A percentile compares a stretch with the other conserved stretches of the same genome.
These are phyloP conservation scores for roundworm (Caenorhabditis elegans) DNA, from an alignment of 1,140 invertebrate species.

Conservation along the genomic window WBcel235 BX284606.5:9224501-9225000, in stretches of 20 bases:
- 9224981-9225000: no score
- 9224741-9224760: background rate
- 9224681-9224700: constrained; percentile 15
- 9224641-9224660: constrained; percentile 22
- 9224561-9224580: constrained; percentile 18
- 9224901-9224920: no score
- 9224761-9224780: constrained; percentile 1
- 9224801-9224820: background rate
- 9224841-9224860: no score
- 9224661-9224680: background rate
- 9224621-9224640: background rate
- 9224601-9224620: constrained; percentile 9
- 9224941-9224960: no score
- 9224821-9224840: background rate
- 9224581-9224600: background rate
- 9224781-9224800: background rate
- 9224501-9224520: constrained; percentile 10
- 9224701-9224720: constrained; percentile 16
- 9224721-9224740: background rate
- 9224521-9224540: constrained; percentile 14
- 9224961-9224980: no score
- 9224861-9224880: background rate
- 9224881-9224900: background rate
- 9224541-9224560: background rate
- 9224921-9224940: no score